Base-by-base conservation (phyloP, 1,140 invertebrate species). In the Doryteuthis pealeii region DNA sequence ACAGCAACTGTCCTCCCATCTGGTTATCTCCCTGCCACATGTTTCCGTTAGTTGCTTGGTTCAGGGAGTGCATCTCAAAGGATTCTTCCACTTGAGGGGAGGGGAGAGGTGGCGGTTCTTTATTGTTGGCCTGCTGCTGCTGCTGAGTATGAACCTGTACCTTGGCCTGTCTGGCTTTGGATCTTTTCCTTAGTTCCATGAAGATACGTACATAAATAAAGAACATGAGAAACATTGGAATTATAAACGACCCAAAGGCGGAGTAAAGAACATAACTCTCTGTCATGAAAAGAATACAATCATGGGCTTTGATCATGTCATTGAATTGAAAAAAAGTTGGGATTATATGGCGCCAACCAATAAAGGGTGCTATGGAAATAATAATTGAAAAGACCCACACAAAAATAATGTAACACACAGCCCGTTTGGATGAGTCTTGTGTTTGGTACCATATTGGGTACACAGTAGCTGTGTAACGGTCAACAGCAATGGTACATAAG, bases 121-220 rank as follows among this genome's bases (percentile, higher is more conserved):
- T 31, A 0, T 18, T 22, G 22, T 68, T 68, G 22, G 4, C 15
- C 35, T 3, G 35, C 35, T 40, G 35, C 26, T 15, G 10, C 10
- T n/a, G 26, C 32, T 31, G 32, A 28, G 30, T 49, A 6, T 71
- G 70, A 49, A 43, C 30, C 40, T 45, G 30, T 12, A 30, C 75
- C 67, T 76, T 76, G 54, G 76, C 75, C 40, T 80, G 78, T 58
- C 80, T 72, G 49, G 76, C 75, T 66, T 76, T 75, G 65, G 79
- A 78, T 28, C 82, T 77, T 78, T 83, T 78, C 62, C 78, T 74
- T 30, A 89, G 78, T 33, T 85, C 95, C 73, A 93, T 92, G 89
- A 98, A 98, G 80, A 99, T 98, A 77, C 94, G 91, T 91, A 95
- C 96, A 89, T 99, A 98, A 89, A 99, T 95, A 90, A 98, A 97